phyloP scores from a whole-genome alignment of 1,140 invertebrate genomes.

The Macrobrachium rosenbergii region DNA sequence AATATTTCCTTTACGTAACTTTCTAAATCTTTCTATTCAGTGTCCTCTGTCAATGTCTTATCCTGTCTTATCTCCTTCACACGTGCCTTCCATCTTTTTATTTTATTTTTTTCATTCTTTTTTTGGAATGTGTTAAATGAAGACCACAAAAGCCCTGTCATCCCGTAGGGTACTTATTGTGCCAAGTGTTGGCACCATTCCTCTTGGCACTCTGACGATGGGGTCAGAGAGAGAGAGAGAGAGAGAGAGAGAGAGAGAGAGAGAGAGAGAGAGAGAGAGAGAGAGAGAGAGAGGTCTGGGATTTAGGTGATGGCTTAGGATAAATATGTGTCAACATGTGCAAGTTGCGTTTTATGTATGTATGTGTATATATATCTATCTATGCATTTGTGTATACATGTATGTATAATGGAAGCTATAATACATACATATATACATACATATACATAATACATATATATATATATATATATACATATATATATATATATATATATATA shows the following conservation, averaged over 20 bases:
- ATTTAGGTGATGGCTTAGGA: background rate
- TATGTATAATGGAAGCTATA: background rate
- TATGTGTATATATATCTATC: background rate
- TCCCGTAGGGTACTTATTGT: too few relatives aligned
- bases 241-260: background rate
- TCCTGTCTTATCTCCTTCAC: too few relatives aligned
- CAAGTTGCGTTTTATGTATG: background rate
- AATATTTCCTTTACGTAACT: too few relatives aligned
- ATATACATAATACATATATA: background rate
- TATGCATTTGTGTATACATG: background rate
- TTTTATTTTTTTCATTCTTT: too few relatives aligned
- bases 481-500: slow-evolving; percentile 8
- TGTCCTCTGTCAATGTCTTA: too few relatives aligned
- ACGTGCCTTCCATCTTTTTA: too few relatives aligned
- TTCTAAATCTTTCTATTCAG: too few relatives aligned
- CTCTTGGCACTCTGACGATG: too few relatives aligned
- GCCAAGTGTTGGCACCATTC: too few relatives aligned
- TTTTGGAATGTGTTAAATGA: background rate
- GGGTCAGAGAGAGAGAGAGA: too few relatives aligned
- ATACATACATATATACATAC: background rate
- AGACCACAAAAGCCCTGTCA: too few relatives aligned
- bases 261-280: slow-evolving; percentile 6
- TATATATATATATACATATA: background rate
- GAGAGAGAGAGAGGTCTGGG: too few relatives aligned
- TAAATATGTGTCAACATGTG: background rate